Conservation (phyloP, 2,888 invertebrate genomes). For the Shargacucullia verbasci region DNA sequence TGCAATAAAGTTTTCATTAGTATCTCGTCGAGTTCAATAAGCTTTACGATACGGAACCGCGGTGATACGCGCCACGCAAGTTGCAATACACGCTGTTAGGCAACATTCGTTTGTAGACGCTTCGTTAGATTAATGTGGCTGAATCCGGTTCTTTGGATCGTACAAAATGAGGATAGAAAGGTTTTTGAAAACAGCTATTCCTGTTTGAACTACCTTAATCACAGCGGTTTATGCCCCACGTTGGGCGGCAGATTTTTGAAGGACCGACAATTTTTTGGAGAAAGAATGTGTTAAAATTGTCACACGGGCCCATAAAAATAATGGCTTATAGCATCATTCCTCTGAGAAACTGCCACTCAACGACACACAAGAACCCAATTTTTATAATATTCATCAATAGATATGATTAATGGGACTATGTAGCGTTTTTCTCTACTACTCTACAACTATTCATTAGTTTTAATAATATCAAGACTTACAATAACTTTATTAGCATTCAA, state of each 20-base stretch:
- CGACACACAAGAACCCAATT: not conserved
- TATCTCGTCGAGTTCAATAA: conserved; percentile 69
- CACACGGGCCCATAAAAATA: not conserved
- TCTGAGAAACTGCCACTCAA: not conserved
- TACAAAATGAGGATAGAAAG: conserved; percentile 18
- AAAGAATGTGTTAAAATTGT: not conserved
- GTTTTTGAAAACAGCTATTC: not conserved
- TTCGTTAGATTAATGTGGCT: conserved; percentile 52
- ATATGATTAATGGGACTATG: no score
- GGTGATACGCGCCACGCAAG: conserved; percentile 45
- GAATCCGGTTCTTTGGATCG: conserved; percentile 49
- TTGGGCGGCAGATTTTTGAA: not conserved
- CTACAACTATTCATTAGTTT: conserved; percentile 1
- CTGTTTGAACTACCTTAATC: no score
- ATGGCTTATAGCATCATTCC: conserved; percentile 4
- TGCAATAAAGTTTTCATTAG: conserved; percentile 71
- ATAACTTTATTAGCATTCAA: conserved; percentile 1
- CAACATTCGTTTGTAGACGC: conserved; percentile 58
- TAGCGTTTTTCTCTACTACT: not conserved
- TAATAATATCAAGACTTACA: conserved; percentile 4
- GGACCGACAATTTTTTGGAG: not conserved
- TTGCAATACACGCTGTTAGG: conserved; percentile 50
- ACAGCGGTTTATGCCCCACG: not conserved
- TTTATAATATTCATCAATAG: conserved; percentile 1
- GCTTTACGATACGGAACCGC: conserved; percentile 56